Percentiles rank a stretch among this genome's conserved stretches.
These are phyloP conservation scores for Buathra laborator DNA, from an alignment of 2,888 invertebrate species.

Conservation along the genomic window DNA sequence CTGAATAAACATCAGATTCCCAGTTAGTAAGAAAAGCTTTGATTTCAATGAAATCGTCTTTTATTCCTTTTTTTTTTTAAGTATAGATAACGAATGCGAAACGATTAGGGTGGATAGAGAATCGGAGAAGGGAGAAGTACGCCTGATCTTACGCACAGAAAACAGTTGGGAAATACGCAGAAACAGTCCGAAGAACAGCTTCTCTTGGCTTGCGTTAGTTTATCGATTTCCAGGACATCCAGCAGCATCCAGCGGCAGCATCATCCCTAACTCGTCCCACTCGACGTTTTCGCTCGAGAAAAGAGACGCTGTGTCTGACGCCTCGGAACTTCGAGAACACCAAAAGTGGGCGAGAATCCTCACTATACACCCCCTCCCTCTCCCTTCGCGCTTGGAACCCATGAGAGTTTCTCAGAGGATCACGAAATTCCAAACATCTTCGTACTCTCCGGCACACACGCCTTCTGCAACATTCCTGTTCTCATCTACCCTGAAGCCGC, in stretches of 20 bases:
- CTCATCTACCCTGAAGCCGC: constrained; percentile 14
- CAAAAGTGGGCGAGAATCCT: constrained; percentile 16
- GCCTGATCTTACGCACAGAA: constrained; percentile 9
- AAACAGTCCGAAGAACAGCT: constrained; percentile 17
- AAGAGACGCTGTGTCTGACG: constrained; percentile 58
- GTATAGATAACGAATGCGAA: background rate
- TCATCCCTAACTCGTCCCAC: background rate
- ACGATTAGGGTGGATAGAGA: background rate
- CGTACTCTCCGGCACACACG: background rate
- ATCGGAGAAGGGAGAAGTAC: background rate
- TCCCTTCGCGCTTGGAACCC: background rate
- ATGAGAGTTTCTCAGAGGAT: constrained; percentile 18
- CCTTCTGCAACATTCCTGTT: constrained; percentile 30
- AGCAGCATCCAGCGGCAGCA: constrained; percentile 10
- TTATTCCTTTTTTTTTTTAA: background rate
- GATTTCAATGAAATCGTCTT: background rate
- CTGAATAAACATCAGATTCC: background rate
- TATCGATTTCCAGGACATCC: constrained; percentile 57
- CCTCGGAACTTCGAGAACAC: constrained; percentile 14
- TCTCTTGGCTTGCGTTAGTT: constrained; percentile 45
- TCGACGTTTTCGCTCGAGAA: background rate
- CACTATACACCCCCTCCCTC: background rate
- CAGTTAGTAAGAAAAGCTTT: background rate
- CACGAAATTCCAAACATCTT: constrained; percentile 39
- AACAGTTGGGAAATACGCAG: background rate